phyloP scores from a whole-genome alignment of 2,888 invertebrate genomes.

The Cosmorhoe ocellata region DNA sequence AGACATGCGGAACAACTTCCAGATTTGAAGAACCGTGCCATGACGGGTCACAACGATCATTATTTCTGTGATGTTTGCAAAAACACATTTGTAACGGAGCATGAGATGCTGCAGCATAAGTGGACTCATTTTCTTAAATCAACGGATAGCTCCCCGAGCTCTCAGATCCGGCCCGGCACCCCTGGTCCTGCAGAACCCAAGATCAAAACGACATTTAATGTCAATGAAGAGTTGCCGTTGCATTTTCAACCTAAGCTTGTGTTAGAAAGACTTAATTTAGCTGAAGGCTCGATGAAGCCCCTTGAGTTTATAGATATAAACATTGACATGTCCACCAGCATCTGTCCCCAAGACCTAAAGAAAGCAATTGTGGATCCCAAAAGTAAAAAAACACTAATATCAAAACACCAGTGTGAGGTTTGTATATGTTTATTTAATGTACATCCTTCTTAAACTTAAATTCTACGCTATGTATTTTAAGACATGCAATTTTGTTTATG shows the following conservation, averaged over 20 bases:
- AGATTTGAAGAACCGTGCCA: constrained; percentile 55
- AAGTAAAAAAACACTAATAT: constrained; percentile 58
- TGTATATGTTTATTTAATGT: constrained; percentile 28
- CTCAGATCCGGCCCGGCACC: constrained; percentile 35
- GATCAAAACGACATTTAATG: constrained; percentile 44
- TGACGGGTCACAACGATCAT: constrained; percentile 62
- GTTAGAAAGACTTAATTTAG: constrained; percentile 46
- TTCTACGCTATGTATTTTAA: no score
- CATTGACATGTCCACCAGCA: neutral
- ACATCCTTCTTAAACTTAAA: neutral
- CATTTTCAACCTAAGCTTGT: constrained; percentile 52
- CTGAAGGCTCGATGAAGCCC: constrained; percentile 13
- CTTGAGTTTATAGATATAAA: constrained; percentile 17
- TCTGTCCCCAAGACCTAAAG: constrained; percentile 32
- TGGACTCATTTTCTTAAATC: constrained; percentile 66
- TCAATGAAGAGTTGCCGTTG: constrained; percentile 52
- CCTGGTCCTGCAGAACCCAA: neutral
- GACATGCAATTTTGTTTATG: no score
- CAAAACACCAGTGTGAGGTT: constrained; percentile 62
- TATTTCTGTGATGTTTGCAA: constrained; percentile 68
- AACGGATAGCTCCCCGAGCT: constrained; percentile 52
- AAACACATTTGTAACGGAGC: constrained; percentile 60
- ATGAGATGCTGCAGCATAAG: constrained; percentile 66
- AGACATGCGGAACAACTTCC: constrained; percentile 54
- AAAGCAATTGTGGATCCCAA: constrained; percentile 51